Conservation (phyloP, 2,797 vertebrate species). For the Enteromius fasciolatus region DNA sequence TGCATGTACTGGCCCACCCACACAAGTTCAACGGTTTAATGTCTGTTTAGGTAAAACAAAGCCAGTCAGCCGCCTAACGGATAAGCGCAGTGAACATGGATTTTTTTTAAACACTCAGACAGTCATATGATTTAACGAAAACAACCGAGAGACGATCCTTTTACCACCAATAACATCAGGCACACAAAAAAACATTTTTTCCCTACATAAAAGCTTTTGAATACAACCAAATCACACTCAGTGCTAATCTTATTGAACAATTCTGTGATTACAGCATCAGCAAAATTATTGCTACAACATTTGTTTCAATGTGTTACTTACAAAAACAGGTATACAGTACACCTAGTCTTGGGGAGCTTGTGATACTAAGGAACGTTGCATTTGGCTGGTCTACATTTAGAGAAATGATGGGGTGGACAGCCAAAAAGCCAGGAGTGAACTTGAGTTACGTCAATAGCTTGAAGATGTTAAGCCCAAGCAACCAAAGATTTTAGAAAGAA, state of each 20-base stretch:
- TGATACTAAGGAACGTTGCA: slow-evolving; percentile 45
- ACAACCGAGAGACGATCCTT: slow-evolving; percentile 57
- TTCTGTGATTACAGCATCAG: slow-evolving; percentile 71
- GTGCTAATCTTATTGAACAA: slow-evolving; percentile 76
- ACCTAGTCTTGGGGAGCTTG: slow-evolving; percentile 38
- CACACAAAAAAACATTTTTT: slow-evolving; percentile 70
- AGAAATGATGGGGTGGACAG: slow-evolving; percentile 68
- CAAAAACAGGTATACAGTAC: slow-evolving; percentile 68
- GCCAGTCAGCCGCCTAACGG: slow-evolving; percentile 1
- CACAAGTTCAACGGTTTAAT: slow-evolving; percentile 29
- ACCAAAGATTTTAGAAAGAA: slow-evolving; percentile 34
- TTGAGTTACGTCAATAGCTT: slow-evolving; percentile 10
- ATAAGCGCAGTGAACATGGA: slow-evolving; percentile 76
- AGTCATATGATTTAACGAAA: slow-evolving; percentile 45
- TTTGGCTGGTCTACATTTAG: slow-evolving; percentile 42
- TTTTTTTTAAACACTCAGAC: slow-evolving; percentile 50
- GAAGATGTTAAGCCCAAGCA: slow-evolving; percentile 28
- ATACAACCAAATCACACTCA: slow-evolving; percentile 73
- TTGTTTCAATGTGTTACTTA: slow-evolving; percentile 75
- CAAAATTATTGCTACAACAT: slow-evolving; percentile 86
- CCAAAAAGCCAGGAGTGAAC: slow-evolving; percentile 38
- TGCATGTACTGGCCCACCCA: slow-evolving; percentile 51
- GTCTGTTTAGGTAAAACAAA: slow-evolving; percentile 16
- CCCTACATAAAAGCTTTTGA: slow-evolving; percentile 82
- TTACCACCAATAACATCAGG: slow-evolving; percentile 80